Conservation (phyloP, 2,888 invertebrate species). For the Chromoteleia sp. region DNA sequence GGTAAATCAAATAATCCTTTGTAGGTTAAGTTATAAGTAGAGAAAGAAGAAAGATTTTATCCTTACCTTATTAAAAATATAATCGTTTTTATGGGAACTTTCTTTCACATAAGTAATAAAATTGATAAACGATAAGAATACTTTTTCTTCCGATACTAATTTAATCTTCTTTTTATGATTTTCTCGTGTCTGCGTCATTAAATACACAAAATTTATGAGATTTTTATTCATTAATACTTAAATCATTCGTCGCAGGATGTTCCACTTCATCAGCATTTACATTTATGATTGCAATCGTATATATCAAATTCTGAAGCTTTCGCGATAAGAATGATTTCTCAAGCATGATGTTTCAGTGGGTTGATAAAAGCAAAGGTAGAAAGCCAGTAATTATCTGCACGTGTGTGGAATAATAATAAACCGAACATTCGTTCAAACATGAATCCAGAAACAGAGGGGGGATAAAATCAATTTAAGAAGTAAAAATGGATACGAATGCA, state of each 20-base stretch:
- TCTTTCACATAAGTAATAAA: too few relatives aligned
- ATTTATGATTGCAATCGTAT: conserved; percentile 5
- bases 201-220: neutral
- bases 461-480: too few relatives aligned
- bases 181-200: neutral
- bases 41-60: too few relatives aligned
- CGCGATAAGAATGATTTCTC: conserved; percentile 30
- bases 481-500: neutral
- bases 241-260: neutral
- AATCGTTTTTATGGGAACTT: too few relatives aligned
- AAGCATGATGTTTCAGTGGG: conserved; percentile 2
- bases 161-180: neutral
- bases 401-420: conserved; percentile 3
- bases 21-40: too few relatives aligned
- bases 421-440: neutral
- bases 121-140: too few relatives aligned
- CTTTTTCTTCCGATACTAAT: too few relatives aligned
- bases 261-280: neutral
- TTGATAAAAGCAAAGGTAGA: conserved; percentile 20
- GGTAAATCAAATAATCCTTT: too few relatives aligned
- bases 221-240: neutral
- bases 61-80: too few relatives aligned
- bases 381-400: neutral
- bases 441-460: neutral
- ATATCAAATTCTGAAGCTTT: conserved; percentile 8